phyloP scores from a whole-genome alignment of 2,888 invertebrate genomes.

The Brenthis ino region DNA sequence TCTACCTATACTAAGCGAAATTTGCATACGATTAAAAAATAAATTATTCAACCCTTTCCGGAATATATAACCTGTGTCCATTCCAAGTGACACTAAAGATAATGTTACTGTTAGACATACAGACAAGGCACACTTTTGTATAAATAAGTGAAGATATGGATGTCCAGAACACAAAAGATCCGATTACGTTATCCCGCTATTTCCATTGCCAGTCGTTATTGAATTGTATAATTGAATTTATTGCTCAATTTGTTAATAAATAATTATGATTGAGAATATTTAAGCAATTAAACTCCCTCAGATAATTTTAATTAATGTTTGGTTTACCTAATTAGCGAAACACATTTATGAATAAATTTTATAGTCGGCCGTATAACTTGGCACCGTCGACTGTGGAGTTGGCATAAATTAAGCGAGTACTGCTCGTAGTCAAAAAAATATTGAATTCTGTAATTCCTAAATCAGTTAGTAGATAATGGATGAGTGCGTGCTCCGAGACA shows the following conservation, averaged over 20 bases:
- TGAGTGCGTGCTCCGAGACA: slow-evolving; percentile 78
- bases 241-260: background rate
- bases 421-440: slow-evolving; percentile 48
- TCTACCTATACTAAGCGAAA: no score
- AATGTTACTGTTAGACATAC: no score
- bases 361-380: slow-evolving; percentile 28
- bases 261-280: background rate
- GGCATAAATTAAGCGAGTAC: slow-evolving; percentile 40
- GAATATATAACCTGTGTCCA: no score
- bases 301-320: background rate
- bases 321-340: slow-evolving; percentile 27
- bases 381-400: slow-evolving; percentile 34
- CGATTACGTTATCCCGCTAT: no score
- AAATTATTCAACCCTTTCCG: no score
- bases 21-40: no score
- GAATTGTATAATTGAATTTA: slow-evolving; percentile 12
- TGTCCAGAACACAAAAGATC: no score
- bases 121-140: no score
- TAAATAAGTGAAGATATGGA: background rate
- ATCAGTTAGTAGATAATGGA: slow-evolving; percentile 80
- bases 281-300: background rate
- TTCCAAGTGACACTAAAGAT: no score
- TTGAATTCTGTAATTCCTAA: slow-evolving; percentile 60
- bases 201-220: background rate
- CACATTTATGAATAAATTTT: slow-evolving; percentile 15